Evolutionary conservation across 2,888 invertebrate genomes (phyloP).

Genomic region (Oxyteleia sp.): DNA sequence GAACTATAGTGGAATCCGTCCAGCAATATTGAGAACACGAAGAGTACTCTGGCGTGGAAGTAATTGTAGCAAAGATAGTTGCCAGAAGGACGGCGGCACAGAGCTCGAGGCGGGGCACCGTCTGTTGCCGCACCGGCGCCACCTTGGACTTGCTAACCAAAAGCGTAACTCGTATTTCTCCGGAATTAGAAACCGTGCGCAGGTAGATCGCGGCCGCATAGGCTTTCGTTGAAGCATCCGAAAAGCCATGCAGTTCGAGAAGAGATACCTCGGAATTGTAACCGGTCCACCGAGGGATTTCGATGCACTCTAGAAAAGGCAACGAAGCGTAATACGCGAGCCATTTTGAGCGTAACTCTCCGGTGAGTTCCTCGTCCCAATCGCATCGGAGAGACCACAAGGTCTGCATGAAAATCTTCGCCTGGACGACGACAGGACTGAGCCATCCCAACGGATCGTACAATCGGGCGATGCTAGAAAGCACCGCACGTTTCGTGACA

Average conservation of each 20-base stretch:
- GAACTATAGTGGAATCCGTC: slow-evolving; percentile 62
- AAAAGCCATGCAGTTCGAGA: slow-evolving; percentile 51
- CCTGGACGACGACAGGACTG: slow-evolving; percentile 6
- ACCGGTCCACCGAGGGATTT: neutral
- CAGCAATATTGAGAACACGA: too few relatives aligned
- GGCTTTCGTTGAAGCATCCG: slow-evolving; percentile 48
- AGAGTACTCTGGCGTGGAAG: neutral
- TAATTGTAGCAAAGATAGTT: too few relatives aligned
- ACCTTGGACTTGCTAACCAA: slow-evolving; percentile 46
- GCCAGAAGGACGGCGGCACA: slow-evolving; percentile 37
- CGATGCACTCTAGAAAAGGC: neutral
- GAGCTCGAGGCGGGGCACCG: slow-evolving; percentile 36
- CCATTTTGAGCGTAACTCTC: too few relatives aligned
- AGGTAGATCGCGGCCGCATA: slow-evolving; percentile 38
- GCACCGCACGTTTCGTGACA: neutral
- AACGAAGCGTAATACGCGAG: neutral
- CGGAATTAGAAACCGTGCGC: neutral
- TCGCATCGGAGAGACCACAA: slow-evolving; percentile 25
- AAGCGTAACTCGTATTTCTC: neutral
- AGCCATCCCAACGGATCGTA: slow-evolving; percentile 52
- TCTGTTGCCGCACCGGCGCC: slow-evolving; percentile 40
- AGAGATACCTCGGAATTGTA: neutral
- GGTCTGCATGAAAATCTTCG: slow-evolving; percentile 31
- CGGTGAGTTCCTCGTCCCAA: slow-evolving; percentile 32
- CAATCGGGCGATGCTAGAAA: neutral